Evolutionary conservation across 2,888 invertebrate genomes (phyloP).

Genomic region (Laothoe populi): DNA sequence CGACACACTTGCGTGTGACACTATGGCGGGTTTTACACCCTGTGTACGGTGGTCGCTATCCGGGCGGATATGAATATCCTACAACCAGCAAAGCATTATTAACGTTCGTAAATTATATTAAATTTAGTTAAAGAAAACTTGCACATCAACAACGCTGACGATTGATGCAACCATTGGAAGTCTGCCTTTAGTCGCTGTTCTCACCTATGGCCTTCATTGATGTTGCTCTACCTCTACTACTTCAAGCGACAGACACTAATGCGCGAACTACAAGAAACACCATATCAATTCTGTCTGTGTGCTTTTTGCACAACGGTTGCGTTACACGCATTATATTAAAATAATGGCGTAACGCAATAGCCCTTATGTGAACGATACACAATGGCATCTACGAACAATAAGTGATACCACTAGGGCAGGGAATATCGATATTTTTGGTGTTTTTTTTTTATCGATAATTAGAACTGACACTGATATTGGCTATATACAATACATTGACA

Average conservation of each 20-base stretch:
- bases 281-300: slow-evolving; percentile 20
- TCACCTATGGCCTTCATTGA: too few species aligned
- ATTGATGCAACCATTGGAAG: too few species aligned
- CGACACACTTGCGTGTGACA: too few species aligned
- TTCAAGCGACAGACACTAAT: neutral
- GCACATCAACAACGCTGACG: too few species aligned
- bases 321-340: slow-evolving; percentile 53
- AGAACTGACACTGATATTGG: neutral
- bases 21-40: too few species aligned
- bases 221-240: neutral
- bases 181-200: too few species aligned
- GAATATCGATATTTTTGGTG: neutral
- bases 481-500: too few species aligned
- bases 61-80: too few species aligned
- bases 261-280: slow-evolving; percentile 12
- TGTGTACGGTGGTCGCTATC: too few species aligned
- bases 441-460: neutral
- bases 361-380: slow-evolving; percentile 71
- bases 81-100: too few species aligned
- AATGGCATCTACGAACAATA: slow-evolving; percentile 62
- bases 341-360: slow-evolving; percentile 64
- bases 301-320: slow-evolving; percentile 49
- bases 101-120: too few species aligned
- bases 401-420: slow-evolving; percentile 45
- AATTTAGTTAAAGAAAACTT: too few species aligned